Conservation (phyloP, 1,140 invertebrate species). For the Olivierus martensii region DNA sequence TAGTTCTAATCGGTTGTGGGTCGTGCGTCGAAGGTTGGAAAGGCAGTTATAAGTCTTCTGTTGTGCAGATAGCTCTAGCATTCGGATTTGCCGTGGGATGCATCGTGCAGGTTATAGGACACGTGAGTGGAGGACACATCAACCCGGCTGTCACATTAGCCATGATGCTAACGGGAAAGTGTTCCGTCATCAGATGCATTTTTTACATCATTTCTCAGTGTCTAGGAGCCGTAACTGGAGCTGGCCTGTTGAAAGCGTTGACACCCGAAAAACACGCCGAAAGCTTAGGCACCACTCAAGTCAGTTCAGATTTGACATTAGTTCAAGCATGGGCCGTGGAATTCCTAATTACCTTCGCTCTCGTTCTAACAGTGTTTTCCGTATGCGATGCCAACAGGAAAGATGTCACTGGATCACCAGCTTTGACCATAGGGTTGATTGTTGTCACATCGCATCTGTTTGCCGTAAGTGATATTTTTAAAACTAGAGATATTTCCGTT, state of each 20-base stretch:
- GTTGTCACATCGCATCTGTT: slow-evolving; percentile 71
- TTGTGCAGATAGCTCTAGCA: slow-evolving; percentile 73
- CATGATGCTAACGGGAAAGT: slow-evolving; percentile 58
- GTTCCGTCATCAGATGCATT: slow-evolving; percentile 52
- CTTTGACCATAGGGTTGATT: slow-evolving; percentile 74
- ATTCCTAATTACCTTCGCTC: slow-evolving; percentile 68
- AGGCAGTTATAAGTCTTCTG: background rate
- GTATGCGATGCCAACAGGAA: slow-evolving; percentile 62
- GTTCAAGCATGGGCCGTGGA: slow-evolving; percentile 66
- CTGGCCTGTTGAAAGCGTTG: slow-evolving; percentile 28
- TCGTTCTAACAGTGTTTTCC: slow-evolving; percentile 73
- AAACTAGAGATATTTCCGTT: no score
- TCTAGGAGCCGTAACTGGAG: slow-evolving; percentile 49
- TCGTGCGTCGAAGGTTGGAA: slow-evolving; percentile 39
- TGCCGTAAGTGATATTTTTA: slow-evolving; percentile 43
- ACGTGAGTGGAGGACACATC: slow-evolving; percentile 75
- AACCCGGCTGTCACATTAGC: slow-evolving; percentile 75
- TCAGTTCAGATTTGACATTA: slow-evolving; percentile 20
- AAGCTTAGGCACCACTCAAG: slow-evolving; percentile 25
- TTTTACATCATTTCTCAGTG: slow-evolving; percentile 61
- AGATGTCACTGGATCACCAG: slow-evolving; percentile 59
- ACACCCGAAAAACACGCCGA: slow-evolving; percentile 35
- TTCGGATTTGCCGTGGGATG: slow-evolving; percentile 81
- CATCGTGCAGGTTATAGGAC: slow-evolving; percentile 59
- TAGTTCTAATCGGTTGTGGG: slow-evolving; percentile 72